A percentile compares a stretch with the other conserved stretches of the same genome.
Conservation (phyloP, 2,113 vertebrate species). For the Chitala chitala region DNA sequence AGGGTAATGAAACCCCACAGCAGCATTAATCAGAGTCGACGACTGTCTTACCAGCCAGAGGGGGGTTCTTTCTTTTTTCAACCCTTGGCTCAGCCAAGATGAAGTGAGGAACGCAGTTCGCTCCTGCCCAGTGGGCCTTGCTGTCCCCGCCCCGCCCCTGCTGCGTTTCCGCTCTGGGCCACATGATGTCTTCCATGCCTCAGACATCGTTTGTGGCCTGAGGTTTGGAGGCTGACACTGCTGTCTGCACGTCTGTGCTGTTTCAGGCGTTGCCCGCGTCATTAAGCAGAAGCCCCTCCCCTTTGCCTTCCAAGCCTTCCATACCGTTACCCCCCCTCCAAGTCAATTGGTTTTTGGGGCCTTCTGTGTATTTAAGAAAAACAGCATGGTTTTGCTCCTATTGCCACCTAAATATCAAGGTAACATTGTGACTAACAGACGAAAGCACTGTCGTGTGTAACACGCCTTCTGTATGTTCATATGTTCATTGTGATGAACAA, state of each 20-base stretch:
- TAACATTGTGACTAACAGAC: too few relatives aligned
- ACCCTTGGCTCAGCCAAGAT: not conserved
- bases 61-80: not conserved
- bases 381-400: constrained; percentile 9
- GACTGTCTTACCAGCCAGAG: not conserved
- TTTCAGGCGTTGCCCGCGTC: constrained; percentile 56
- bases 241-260: constrained; percentile 61
- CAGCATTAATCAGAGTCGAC: not conserved
- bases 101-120: not conserved
- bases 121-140: not conserved
- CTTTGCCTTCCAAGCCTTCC: not conserved
- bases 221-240: constrained; percentile 67
- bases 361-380: constrained; percentile 38
- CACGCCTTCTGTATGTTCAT: too few relatives aligned
- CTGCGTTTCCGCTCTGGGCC: constrained; percentile 55
- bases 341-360: constrained; percentile 31
- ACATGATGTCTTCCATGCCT: constrained; percentile 62
- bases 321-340: constrained; percentile 35
- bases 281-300: constrained; percentile 23
- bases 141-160: constrained; percentile 46
- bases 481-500: too few relatives aligned
- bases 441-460: too few relatives aligned
- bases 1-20: not conserved
- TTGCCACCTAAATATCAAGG: too few relatives aligned
- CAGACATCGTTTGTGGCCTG: constrained; percentile 68